Percentiles rank a stretch among this genome's conserved stretches.
These are phyloP conservation scores for Luscinia luscinia DNA, from an alignment of 2,797 vertebrate species.

Conservation along the genomic window DNA sequence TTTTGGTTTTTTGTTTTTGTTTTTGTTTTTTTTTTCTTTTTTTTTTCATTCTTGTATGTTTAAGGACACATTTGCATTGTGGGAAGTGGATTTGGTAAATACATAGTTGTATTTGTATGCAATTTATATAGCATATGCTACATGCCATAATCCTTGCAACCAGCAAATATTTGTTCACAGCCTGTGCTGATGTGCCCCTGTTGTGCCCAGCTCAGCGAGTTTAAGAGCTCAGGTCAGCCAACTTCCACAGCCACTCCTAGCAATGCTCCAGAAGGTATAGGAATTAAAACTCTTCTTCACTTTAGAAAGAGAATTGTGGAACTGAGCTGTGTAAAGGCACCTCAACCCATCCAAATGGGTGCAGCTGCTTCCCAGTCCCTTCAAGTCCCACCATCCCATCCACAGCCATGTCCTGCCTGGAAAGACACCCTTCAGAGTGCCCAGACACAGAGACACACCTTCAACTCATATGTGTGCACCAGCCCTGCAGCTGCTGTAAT, in stretches of 20 bases:
- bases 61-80: not conserved
- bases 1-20: not conserved
- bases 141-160: not conserved
- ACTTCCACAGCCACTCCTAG: slow-evolving; percentile 7
- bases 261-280: not conserved
- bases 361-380: not conserved
- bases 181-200: not conserved
- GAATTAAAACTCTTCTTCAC: not conserved
- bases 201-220: not conserved
- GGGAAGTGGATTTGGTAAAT: not conserved
- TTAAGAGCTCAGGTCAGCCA: not conserved
- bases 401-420: fast-evolving
- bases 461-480: not conserved
- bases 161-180: not conserved
- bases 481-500: not conserved
- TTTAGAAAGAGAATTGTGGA: not conserved
- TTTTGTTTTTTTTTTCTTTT: not conserved
- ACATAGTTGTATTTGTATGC: not conserved
- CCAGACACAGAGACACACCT: not conserved
- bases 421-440: not conserved
- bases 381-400: not conserved
- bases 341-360: not conserved
- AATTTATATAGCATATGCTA: not conserved
- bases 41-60: not conserved
- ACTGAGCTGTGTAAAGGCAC: not conserved